Percentiles rank a stretch among this genome's conserved stretches.
These are phyloP conservation scores for Sebastes taczanowskii DNA, from an alignment of 2,797 vertebrate species.

Conservation along the genomic window DNA sequence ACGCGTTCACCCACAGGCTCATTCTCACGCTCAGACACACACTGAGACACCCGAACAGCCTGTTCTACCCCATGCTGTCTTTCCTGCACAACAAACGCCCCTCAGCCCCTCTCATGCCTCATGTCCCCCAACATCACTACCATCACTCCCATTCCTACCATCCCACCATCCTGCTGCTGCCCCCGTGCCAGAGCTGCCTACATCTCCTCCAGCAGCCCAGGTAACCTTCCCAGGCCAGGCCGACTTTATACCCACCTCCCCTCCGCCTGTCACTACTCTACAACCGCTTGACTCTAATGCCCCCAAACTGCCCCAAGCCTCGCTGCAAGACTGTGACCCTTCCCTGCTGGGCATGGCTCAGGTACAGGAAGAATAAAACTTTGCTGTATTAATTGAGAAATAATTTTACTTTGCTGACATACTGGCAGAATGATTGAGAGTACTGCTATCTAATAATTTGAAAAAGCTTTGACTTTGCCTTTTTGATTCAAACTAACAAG, in stretches of 20 bases:
- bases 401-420: conserved; percentile 30
- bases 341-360: conserved; percentile 81
- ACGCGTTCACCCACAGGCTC: conserved; percentile 61
- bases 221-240: conserved; percentile 69
- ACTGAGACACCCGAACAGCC: conserved; percentile 61
- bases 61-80: conserved; percentile 56
- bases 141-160: conserved; percentile 67
- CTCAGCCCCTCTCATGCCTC: conserved; percentile 74
- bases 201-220: conserved; percentile 69
- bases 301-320: conserved; percentile 79
- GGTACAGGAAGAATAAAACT: conserved; percentile 77
- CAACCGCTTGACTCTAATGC: conserved; percentile 82
- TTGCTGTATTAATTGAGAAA: conserved; percentile 27
- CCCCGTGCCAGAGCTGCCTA: conserved; percentile 72
- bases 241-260: conserved; percentile 74
- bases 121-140: conserved; percentile 66
- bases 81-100: conserved; percentile 71
- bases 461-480: conserved; percentile 16
- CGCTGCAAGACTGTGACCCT: conserved; percentile 84
- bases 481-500: conserved; percentile 50
- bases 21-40: conserved; percentile 67
- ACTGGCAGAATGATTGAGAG: conserved; percentile 28
- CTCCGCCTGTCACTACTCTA: conserved; percentile 73
- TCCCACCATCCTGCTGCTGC: conserved; percentile 65
- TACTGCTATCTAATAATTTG: conserved; percentile 10